Conservation (phyloP, 2,797 vertebrate genomes). For the Spondyliosoma cantharus region DNA sequence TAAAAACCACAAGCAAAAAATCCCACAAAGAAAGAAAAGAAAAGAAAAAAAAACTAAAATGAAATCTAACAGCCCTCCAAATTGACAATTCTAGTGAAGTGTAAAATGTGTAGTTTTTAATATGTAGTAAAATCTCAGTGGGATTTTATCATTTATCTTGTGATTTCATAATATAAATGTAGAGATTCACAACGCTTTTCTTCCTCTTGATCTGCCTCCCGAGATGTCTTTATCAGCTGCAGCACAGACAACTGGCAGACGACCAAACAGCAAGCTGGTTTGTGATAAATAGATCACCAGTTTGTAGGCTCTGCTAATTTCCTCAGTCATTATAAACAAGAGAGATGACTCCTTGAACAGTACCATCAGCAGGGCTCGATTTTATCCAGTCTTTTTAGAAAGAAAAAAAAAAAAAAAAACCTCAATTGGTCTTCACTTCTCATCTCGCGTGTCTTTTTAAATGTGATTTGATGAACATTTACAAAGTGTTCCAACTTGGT, state of each 20-base stretch:
- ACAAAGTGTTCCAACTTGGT: conserved; percentile 84
- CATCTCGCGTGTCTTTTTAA: conserved; percentile 78
- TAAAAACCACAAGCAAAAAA: conserved; percentile 84
- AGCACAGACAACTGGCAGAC: conserved; percentile 80
- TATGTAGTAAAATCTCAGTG: conserved; percentile 90
- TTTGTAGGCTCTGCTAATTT: conserved; percentile 82
- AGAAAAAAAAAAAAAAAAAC: conserved; percentile 69
- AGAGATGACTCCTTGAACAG: conserved; percentile 81
- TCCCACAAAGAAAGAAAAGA: conserved; percentile 65
- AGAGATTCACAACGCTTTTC: conserved; percentile 83
- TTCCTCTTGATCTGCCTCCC: conserved; percentile 81
- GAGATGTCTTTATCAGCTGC: conserved; percentile 78
- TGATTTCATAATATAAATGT: conserved; percentile 89
- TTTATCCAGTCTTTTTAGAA: conserved; percentile 83
- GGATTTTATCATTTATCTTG: conserved; percentile 86
- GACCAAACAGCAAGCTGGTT: conserved; percentile 83
- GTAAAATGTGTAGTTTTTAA: conserved; percentile 86
- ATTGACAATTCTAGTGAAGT: conserved; percentile 93
- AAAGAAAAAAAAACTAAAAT: conserved; percentile 66
- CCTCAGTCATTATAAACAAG: conserved; percentile 83
- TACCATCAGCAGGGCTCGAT: conserved; percentile 84
- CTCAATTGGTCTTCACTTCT: conserved; percentile 80
- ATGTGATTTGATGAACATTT: conserved; percentile 86
- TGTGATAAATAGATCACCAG: conserved; percentile 84
- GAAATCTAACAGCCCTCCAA: conserved; percentile 92